Base-by-base conservation (phyloP, 2,113 vertebrate genomes). In the Pteropus alecto region DNA sequence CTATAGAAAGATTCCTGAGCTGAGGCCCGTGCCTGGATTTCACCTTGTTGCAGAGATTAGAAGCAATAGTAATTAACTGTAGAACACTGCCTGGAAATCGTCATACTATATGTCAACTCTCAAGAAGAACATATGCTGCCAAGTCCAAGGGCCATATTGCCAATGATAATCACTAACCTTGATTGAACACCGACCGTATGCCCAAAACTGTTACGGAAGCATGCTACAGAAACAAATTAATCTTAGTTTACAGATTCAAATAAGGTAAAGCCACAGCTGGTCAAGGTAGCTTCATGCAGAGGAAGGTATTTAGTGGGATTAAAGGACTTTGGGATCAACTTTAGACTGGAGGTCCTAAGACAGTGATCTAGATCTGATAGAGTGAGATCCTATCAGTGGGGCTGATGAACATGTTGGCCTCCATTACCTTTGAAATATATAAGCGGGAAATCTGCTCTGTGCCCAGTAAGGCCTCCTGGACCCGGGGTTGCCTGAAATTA, bases 1-100 rank as follows among this genome's bases (percentile, higher is more conserved):
- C 19, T 24, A n/a, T 0, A 22, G 83, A 65, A 22, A 30, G 54
- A 87, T 41, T 68, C 30, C 54, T 2, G 41, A 35, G 61, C 35
- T 15, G 26, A 58, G 68, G n/a, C 76, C 7, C 15, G 19, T 28
- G 54, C 8, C 74, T 7, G 1, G 67, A 78, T 35, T 81, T 87
- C 26, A 67, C 7, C 41, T 63, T 11, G 33, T n/a, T 16, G 3
- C 38, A 71, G 46, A 73, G 19, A 56, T 87, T 51, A 78, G 83
- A 92, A 82, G 30, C 41, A 68, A 63, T 0, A 51, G 18, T 41
- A 67, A 89, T 46, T 71, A 54, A 33, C 60, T 61, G 54, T 0
- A 51, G 86, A 79, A 35, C 24, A n/a, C 19, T 48, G 12, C 73
- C 78, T 82, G 86, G 26, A 81, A 93, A 91, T 81, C 51, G 63